Conservation (phyloP, 2,113 vertebrate species). For the Emydocephalus ijimae region DNA sequence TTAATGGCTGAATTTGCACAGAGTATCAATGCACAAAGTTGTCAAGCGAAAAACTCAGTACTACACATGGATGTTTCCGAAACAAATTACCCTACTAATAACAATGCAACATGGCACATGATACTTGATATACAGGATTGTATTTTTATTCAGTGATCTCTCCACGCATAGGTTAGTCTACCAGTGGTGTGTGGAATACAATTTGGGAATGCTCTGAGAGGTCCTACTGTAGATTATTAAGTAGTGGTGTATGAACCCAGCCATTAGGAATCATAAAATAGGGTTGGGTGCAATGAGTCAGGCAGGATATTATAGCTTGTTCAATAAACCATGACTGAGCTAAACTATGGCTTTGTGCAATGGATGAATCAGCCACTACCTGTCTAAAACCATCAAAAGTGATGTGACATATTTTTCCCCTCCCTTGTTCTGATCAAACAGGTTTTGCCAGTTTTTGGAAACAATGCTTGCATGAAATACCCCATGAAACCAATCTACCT, state of each 20-base stretch:
- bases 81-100: not conserved
- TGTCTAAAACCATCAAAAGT: not conserved
- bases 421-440: not conserved
- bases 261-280: not conserved
- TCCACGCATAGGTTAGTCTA: not conserved
- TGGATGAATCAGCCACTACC: not conserved
- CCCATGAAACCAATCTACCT: not conserved
- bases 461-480: not conserved
- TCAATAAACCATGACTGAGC: not conserved
- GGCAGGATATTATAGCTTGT: not conserved
- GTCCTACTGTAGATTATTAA: not conserved
- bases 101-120: not conserved
- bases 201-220: not conserved
- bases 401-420: not conserved
- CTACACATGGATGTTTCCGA: not conserved
- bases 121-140: not conserved
- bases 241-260: not conserved
- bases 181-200: not conserved
- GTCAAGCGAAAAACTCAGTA: not conserved
- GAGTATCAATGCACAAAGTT: not conserved
- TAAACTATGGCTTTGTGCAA: not conserved
- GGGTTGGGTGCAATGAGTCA: not conserved
- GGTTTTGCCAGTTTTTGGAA: not conserved
- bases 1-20: not conserved
- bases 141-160: not conserved